These are phyloP conservation scores for Amblyopsis hoosieri DNA, from an alignment of 2,797 vertebrate genomes.

Conservation along the genomic window DNA sequence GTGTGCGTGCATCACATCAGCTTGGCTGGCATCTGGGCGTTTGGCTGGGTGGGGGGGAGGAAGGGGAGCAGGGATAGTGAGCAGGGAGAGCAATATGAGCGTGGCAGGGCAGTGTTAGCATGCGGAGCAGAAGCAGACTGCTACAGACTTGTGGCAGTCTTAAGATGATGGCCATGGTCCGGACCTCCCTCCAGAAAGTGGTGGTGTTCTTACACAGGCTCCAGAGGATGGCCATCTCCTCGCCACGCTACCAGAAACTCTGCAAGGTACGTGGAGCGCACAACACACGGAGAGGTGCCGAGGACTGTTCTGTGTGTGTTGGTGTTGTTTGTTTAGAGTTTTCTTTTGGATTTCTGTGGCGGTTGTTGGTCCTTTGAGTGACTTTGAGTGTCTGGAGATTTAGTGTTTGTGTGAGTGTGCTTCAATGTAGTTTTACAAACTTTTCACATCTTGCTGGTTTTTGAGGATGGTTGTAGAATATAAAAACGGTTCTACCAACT, in stretches of 20 bases:
- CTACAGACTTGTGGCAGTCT: slow-evolving; percentile 94
- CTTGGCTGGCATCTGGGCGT: slow-evolving; percentile 69
- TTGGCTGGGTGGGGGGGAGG: slow-evolving; percentile 53
- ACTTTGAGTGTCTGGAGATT: background rate
- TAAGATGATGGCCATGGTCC: slow-evolving; percentile 99
- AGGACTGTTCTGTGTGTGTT: slow-evolving; percentile 17
- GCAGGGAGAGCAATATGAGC: slow-evolving; percentile 75
- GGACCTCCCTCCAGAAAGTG: slow-evolving; percentile 99
- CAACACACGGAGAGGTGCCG: slow-evolving; percentile 8
- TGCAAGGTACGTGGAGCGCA: slow-evolving; percentile 90
- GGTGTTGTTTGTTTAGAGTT: slow-evolving; percentile 5
- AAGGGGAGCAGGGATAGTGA: background rate
- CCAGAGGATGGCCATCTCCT: slow-evolving; percentile 99
- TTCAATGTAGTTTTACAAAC: background rate
- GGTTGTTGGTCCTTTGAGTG: too few species aligned
- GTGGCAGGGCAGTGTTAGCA: slow-evolving; percentile 84
- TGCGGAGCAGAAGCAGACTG: slow-evolving; percentile 87
- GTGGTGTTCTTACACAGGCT: slow-evolving; percentile 98
- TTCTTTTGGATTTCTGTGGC: background rate
- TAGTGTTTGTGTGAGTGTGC: background rate
- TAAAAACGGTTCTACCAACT: too few species aligned
- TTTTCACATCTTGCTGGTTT: background rate
- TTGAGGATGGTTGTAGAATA: background rate
- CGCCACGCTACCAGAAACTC: slow-evolving; percentile 98
- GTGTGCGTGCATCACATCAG: slow-evolving; percentile 64